Base-by-base conservation (phyloP, 2,113 vertebrate genomes). In the Cyanoramphus novaezelandiae region DNA sequence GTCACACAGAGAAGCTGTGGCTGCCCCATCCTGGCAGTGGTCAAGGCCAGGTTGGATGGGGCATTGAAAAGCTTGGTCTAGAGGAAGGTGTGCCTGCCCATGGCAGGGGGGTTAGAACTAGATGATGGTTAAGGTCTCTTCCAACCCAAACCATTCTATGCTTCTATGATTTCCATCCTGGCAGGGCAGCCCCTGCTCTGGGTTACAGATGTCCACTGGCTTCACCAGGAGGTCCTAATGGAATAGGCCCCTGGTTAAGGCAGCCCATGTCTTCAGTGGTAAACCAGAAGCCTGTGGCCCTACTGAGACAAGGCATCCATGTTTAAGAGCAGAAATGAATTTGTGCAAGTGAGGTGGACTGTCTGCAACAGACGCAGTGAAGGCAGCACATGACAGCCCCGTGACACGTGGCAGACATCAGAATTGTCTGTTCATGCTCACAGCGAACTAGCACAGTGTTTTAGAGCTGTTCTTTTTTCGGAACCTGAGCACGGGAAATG, bases 221-320 rank as follows among this genome's bases (percentile, higher is more conserved):
- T 74, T 63, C 0, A 0, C 63, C 3, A 2, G 19, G 50, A 55
- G 15, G 14, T 65, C 52, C 33, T 79, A 7, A 1, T 6, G 28
- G 55, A 31, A 13, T 4, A 0, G 0, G 9, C 16, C 17, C 35
- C 20, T 0, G 1, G 7, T 46, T 90, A 46, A 35, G 63, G 55
- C 41, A 90, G 19, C 37, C 29, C 8, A 0, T 4, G 12, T 46
- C 41, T 77, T 70, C 76, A 55, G 83, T 35, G 31, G 20, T 55
- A 23, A 47, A 92, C 17, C 13, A 77, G 49, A 50, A 92, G 23
- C 37, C 21, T 1, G 1, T 29, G 17, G 39, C 35, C 19, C 17
- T 24, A 5, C 31, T 3, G 2, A 78, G 82, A 2, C 33, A 11
- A 62, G 20, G 25, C n/a, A 78, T 47, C 8, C 17, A 5, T 0